These are phyloP conservation scores for Axinella damicornis DNA, from an alignment of 37 sponge, comb jelly and placozoan species.

Conservation along the genomic window DNA sequence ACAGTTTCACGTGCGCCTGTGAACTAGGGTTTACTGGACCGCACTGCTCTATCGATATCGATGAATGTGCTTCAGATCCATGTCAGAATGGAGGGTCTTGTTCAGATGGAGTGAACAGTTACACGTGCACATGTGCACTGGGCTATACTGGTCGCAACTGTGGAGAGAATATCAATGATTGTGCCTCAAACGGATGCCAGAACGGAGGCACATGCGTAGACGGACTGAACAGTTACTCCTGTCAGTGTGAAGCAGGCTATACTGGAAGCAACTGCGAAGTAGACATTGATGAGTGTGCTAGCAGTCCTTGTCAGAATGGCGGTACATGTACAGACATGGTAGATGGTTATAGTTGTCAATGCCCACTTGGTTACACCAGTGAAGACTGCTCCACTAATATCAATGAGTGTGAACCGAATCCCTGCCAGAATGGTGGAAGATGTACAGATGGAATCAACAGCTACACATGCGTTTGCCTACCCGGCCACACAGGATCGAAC, in stretches of 20 bases:
- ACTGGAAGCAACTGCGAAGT: slow-evolving; percentile 59
- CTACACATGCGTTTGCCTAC: slow-evolving; percentile 52
- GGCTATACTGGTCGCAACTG: slow-evolving; percentile 54
- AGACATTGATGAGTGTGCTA: slow-evolving; percentile 31
- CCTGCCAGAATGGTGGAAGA: slow-evolving; percentile 66
- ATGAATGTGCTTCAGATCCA: slow-evolving; percentile 21
- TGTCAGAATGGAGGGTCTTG: slow-evolving; percentile 63
- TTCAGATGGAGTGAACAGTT: slow-evolving; percentile 2
- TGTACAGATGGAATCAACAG: slow-evolving; percentile 21
- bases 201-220: slow-evolving; percentile 54
- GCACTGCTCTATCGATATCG: slow-evolving; percentile 33
- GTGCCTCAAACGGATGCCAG: slow-evolving; percentile 10
- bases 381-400: slow-evolving; percentile 43
- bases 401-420: slow-evolving; percentile 45
- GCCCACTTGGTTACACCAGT: slow-evolving; percentile 7
- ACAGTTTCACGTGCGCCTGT: slow-evolving; percentile 59
- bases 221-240: not conserved
- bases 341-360: not conserved
- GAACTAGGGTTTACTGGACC: slow-evolving; percentile 55
- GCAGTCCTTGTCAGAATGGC: slow-evolving; percentile 50
- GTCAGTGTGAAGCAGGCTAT: slow-evolving; percentile 53
- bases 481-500: slow-evolving; percentile 51
- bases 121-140: slow-evolving; percentile 20
- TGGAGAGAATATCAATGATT: not conserved
- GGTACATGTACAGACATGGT: slow-evolving; percentile 41